Base-by-base conservation (phyloP, 2,797 vertebrate genomes). In the Typhlichthys subterraneus region DNA sequence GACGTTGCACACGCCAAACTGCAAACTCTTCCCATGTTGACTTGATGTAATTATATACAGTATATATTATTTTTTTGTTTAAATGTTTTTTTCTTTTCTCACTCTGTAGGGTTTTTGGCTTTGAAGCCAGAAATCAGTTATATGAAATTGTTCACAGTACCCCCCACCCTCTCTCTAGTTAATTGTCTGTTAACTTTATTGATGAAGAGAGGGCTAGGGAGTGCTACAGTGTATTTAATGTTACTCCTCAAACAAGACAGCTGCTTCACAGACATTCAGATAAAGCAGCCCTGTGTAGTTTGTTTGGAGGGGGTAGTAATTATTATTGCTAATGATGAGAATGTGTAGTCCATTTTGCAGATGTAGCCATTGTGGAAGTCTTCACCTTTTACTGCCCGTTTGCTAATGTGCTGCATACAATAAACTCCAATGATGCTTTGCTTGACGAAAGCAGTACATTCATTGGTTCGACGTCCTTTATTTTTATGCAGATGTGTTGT, bases 1-100 rank as follows among this genome's bases (percentile, higher is more conserved):
- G 84, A 84, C 85, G 29, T 14, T 63, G 72, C 70, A 63, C 31
- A 67, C 67, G 56, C 70, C 76, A 81, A 84, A 84, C 73, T 67
- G 72, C 77, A 70, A 85, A 71, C 71, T 72, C 65, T 70, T 68
- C 75, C 65, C 17, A 11, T 58, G 67, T 64, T 79, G 59, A 82
- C 57, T 71, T 72, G 31, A 69, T 72, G 31, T 63, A 69, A 75
- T 73, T 46, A 53, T 80, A 61, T 46, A 45, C 38, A 45, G 23
- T 73, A 17, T 59, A 47, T 61, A 45, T 73, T 53, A 66, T 77
- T 76, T 86, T 63, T 67, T 76, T 74, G 69, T 67, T 75, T 64
- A 57, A 33, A 57, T 1, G 61, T 80, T 77, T 72, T 72, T 69
- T 70, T 68, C 80, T 59, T 73, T 80, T 71, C 75, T 77, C 62